A percentile compares a stretch with the other conserved stretches of the same genome.
phyloP scores from a whole-genome alignment of 2,797 vertebrate genomes.

The Sebastes hubbsi region DNA sequence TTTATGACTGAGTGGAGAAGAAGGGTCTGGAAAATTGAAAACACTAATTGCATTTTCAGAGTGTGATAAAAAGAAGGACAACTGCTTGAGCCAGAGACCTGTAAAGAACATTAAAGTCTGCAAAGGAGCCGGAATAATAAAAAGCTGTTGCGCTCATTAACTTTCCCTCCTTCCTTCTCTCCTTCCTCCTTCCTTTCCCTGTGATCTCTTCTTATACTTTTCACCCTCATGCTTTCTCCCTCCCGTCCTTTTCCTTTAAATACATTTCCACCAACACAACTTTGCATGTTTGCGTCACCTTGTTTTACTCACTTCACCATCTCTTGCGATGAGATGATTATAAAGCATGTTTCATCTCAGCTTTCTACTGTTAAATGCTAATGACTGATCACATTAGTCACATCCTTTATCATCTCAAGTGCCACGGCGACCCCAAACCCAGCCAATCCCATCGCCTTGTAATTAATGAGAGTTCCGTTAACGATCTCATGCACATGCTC shows the following conservation, averaged over 20 bases:
- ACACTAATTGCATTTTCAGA: conserved; percentile 55
- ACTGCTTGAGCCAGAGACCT: conserved; percentile 39
- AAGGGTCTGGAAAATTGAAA: conserved; percentile 49
- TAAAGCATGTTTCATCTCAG: conserved; percentile 47
- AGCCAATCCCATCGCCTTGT: conserved; percentile 55
- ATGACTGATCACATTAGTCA: conserved; percentile 69
- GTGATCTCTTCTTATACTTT: neutral
- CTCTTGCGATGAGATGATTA: conserved; percentile 32
- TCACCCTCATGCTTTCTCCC: neutral
- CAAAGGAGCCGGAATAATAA: conserved; percentile 44
- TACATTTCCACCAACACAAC: conserved; percentile 18
- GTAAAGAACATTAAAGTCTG: conserved; percentile 46
- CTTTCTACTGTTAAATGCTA: conserved; percentile 57
- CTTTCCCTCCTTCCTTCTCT: conserved; percentile 5
- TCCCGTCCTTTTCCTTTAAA: neutral
- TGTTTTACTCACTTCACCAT: conserved; percentile 26
- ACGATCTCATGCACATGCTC: conserved; percentile 61
- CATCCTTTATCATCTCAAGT: conserved; percentile 71
- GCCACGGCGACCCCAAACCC: conserved; percentile 58
- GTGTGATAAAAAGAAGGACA: conserved; percentile 52
- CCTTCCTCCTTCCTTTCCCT: neutral
- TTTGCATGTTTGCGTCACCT: conserved; percentile 45
- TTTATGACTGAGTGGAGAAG: conserved; percentile 48
- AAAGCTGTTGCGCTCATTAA: conserved; percentile 51
- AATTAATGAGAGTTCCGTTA: conserved; percentile 70